phyloP scores from a whole-genome alignment of 37 sponge, comb jelly and placozoan species.

The Chondrosia reniformis region DNA sequence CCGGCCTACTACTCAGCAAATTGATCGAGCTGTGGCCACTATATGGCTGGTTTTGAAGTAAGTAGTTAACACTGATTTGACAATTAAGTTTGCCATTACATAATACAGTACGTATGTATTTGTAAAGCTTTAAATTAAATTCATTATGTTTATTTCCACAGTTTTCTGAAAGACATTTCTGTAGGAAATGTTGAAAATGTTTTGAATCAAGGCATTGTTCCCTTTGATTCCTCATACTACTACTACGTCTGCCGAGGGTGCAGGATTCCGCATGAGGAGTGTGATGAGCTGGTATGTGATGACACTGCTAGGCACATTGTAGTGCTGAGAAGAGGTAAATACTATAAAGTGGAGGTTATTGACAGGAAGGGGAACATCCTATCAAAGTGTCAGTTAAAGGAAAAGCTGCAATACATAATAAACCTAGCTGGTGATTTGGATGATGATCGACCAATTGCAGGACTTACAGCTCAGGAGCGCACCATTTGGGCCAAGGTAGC shows the following conservation, averaged over 20 bases:
- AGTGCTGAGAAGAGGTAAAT: slow-evolving; percentile 46
- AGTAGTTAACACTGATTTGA: no score
- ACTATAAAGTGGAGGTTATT: slow-evolving; percentile 44
- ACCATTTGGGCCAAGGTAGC: slow-evolving; percentile 67
- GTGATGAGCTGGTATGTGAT: slow-evolving; percentile 22
- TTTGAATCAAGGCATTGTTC: slow-evolving; percentile 14
- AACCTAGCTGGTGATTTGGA: slow-evolving; percentile 66
- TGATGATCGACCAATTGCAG: slow-evolving; percentile 44
- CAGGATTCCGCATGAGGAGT: slow-evolving; percentile 49
- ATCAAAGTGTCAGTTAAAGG: slow-evolving; percentile 31
- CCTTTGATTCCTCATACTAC: slow-evolving; percentile 4
- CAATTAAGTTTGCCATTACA: no score
- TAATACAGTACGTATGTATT: no score
- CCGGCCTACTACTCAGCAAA: slow-evolving; percentile 10
- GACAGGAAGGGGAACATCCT: slow-evolving; percentile 27
- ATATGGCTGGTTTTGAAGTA: no score
- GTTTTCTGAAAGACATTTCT: no score
- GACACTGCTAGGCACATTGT: background rate
- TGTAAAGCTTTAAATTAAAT: no score
- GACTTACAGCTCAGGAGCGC: slow-evolving; percentile 54
- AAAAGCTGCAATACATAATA: slow-evolving; percentile 51
- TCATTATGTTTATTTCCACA: no score
- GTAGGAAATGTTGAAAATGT: no score
- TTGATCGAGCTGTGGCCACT: slow-evolving; percentile 69
- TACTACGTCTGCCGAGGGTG: slow-evolving; percentile 17